phyloP scores from a whole-genome alignment of 2,113 vertebrate genomes.

The Oryzias curvinotus region DNA sequence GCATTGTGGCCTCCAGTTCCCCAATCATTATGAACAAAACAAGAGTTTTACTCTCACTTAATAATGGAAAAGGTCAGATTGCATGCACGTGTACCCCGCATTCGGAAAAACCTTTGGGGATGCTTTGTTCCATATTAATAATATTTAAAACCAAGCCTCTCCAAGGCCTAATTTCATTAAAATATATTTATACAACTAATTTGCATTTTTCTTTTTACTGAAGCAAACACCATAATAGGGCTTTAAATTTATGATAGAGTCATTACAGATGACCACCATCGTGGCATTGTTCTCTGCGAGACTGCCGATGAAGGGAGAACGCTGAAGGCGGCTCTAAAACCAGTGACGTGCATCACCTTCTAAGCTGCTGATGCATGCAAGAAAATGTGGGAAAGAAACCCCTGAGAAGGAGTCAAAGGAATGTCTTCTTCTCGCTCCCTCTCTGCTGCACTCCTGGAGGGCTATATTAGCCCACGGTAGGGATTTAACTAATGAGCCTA shows the following conservation, averaged over 20 bases:
- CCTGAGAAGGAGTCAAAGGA: slow-evolving; percentile 76
- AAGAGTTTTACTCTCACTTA: slow-evolving; percentile 75
- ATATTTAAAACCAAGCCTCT: neutral
- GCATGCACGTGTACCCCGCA: slow-evolving; percentile 38
- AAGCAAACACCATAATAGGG: neutral
- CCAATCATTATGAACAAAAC: slow-evolving; percentile 78
- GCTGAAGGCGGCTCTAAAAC: slow-evolving; percentile 58
- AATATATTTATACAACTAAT: neutral
- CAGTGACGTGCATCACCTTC: slow-evolving; percentile 55
- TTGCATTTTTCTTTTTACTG: neutral
- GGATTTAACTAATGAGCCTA: slow-evolving; percentile 85
- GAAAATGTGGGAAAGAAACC: slow-evolving; percentile 76
- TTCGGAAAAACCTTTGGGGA: slow-evolving; percentile 36
- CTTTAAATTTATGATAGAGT: slow-evolving; percentile 8
- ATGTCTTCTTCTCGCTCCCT: slow-evolving; percentile 72
- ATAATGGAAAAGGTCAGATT: slow-evolving; percentile 75
- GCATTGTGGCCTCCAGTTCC: slow-evolving; percentile 75
- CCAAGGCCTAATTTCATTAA: slow-evolving; percentile 19
- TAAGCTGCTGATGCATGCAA: slow-evolving; percentile 78
- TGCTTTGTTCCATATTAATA: slow-evolving; percentile 15
- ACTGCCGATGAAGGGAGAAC: slow-evolving; percentile 38
- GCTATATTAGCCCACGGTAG: slow-evolving; percentile 77
- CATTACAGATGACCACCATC: slow-evolving; percentile 40
- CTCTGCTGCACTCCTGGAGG: slow-evolving; percentile 72
- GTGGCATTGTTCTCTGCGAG: slow-evolving; percentile 10